These are phyloP conservation scores for Hystrix brachyura DNA, from an alignment of 2,113 vertebrate species.

Conservation along the genomic window DNA sequence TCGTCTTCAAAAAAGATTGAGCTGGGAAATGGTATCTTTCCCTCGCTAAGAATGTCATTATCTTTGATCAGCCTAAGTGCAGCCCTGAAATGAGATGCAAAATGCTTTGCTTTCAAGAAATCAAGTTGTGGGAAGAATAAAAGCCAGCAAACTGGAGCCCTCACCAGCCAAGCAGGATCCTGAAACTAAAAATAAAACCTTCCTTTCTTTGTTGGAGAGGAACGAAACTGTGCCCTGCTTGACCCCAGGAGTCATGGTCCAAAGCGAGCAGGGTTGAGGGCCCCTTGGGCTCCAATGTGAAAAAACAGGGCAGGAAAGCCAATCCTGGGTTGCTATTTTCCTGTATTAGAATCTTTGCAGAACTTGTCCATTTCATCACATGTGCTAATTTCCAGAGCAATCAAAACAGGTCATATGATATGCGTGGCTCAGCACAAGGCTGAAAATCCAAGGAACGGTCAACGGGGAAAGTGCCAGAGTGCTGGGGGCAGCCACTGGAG, in stretches of 20 bases:
- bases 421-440: neutral
- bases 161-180: conserved; percentile 12
- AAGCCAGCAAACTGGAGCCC: conserved; percentile 58
- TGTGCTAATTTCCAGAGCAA: neutral
- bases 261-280: neutral
- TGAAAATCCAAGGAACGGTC: no score
- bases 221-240: neutral
- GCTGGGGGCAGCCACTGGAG: neutral
- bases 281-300: neutral
- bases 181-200: neutral
- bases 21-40: conserved; percentile 74
- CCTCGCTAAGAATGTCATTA: conserved; percentile 68
- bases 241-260: neutral
- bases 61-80: conserved; percentile 69
- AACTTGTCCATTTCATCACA: neutral
- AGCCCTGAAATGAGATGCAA: conserved; percentile 49
- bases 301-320: neutral
- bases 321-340: neutral
- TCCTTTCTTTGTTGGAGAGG: neutral
- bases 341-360: neutral
- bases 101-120: conserved; percentile 63
- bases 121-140: conserved; percentile 44
- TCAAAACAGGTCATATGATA: neutral
- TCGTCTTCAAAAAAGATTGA: conserved; percentile 63
- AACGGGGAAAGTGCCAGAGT: neutral